These are phyloP conservation scores for Kradibia gibbosae DNA, from an alignment of 1,140 invertebrate genomes.

Conservation along the genomic window DNA sequence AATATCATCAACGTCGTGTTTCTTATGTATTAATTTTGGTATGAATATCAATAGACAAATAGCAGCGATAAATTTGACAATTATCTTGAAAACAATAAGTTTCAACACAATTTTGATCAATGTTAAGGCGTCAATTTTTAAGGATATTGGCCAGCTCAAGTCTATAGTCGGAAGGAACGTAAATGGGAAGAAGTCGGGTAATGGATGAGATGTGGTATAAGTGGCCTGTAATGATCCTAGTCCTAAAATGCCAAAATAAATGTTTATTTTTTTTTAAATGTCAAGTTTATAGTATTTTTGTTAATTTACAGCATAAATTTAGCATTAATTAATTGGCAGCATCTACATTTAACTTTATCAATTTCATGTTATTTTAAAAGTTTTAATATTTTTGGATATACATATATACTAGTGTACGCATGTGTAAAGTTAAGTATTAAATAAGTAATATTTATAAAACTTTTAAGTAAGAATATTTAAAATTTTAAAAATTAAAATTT, in stretches of 20 bases:
- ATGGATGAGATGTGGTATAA: conserved; percentile 72
- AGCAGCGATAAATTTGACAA: conserved; percentile 83
- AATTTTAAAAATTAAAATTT: no score
- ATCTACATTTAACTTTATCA: neutral
- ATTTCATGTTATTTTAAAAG: neutral
- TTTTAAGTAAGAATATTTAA: no score
- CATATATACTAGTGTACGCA: no score
- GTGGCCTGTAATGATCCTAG: conserved; percentile 55
- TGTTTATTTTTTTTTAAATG: neutral
- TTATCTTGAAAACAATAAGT: conserved; percentile 83
- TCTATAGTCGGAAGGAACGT: conserved; percentile 66
- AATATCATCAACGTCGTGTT: conserved; percentile 57
- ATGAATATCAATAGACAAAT: conserved; percentile 83
- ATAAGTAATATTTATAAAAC: no score
- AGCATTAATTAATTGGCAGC: neutral
- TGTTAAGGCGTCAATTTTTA: conserved; percentile 81
- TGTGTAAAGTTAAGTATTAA: no score
- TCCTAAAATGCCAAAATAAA: conserved; percentile 47
- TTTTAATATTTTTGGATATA: no score
- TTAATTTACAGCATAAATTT: conserved; percentile 1
- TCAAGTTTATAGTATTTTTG: neutral
- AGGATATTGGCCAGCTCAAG: conserved; percentile 63
- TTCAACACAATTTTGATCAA: conserved; percentile 82
- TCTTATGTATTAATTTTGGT: conserved; percentile 76
- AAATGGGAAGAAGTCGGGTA: conserved; percentile 75